Evolutionary conservation across 2,888 invertebrate genomes (phyloP).

Genomic region (Heliconius charithonia): DNA sequence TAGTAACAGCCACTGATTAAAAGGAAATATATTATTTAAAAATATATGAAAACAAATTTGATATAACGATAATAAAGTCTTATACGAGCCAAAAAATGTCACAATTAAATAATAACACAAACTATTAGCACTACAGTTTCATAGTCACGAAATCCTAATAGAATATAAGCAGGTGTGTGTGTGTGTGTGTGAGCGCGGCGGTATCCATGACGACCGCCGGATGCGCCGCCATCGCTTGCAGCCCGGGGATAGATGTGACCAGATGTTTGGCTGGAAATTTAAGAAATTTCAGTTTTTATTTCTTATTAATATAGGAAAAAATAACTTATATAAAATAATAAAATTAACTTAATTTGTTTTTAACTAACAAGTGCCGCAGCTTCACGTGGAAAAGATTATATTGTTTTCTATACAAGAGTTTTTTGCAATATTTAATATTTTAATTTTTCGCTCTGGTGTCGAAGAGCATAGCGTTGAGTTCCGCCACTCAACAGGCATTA

Average conservation of each 20-base stretch:
- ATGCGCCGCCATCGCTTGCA: constrained; percentile 67
- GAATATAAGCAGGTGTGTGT: constrained; percentile 48
- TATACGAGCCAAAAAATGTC: background rate
- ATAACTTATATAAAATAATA: background rate
- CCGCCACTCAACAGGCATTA: too few relatives aligned
- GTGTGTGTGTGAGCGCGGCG: constrained; percentile 56
- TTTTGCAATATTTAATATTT: too few relatives aligned
- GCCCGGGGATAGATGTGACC: constrained; percentile 64
- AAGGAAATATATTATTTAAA: background rate
- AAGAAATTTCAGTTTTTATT: background rate
- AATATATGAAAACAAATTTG: background rate
- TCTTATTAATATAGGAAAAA: background rate
- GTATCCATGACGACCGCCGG: constrained; percentile 76
- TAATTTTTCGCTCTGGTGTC: too few relatives aligned
- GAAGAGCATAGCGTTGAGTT: too few relatives aligned
- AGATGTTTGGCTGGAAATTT: constrained; percentile 37
- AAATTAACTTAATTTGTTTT: background rate
- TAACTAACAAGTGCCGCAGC: background rate
- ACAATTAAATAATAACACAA: background rate
- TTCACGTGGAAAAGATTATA: background rate
- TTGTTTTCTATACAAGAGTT: background rate
- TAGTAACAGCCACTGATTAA: too few relatives aligned
- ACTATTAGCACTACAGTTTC: background rate
- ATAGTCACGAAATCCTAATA: constrained; percentile 12
- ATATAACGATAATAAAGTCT: background rate